Evolutionary conservation across 2,113 vertebrate species (phyloP).

Genomic region (Tragelaphus strepsiceros): DNA sequence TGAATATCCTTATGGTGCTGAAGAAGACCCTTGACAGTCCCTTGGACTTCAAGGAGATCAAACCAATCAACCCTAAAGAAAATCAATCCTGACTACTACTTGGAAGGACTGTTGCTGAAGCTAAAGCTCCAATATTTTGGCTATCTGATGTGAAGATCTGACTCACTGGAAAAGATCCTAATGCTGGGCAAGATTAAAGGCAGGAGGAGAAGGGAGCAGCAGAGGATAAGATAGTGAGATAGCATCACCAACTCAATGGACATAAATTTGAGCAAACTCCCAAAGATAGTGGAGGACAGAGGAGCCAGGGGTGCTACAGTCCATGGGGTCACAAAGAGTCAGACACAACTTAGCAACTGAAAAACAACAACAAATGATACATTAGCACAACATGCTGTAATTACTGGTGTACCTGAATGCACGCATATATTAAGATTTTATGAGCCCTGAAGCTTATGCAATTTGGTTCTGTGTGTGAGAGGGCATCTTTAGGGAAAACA

Average conservation of each 20-base stretch:
- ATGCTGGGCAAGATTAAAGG: neutral
- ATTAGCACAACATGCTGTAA: neutral
- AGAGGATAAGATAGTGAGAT: neutral
- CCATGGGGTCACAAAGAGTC: neutral
- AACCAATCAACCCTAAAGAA: neutral
- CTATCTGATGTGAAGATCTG: neutral
- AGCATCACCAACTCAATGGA: neutral
- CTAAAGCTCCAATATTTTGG: neutral
- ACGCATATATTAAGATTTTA: neutral
- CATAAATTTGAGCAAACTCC: neutral
- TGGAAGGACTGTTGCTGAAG: neutral
- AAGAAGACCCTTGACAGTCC: neutral
- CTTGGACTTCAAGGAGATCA: neutral
- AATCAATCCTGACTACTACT: neutral
- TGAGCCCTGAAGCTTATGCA: neutral
- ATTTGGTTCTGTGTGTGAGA: neutral
- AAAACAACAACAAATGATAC: neutral
- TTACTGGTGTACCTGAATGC: neutral
- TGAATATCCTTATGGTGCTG: neutral
- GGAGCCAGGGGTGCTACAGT: neutral
- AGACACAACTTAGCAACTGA: neutral
- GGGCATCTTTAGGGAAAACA: neutral
- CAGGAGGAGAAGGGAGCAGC: neutral
- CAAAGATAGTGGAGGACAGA: neutral
- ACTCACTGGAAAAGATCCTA: neutral